Conservation (phyloP, 1,140 invertebrate genomes). For the Drosophila sp. region DNA sequence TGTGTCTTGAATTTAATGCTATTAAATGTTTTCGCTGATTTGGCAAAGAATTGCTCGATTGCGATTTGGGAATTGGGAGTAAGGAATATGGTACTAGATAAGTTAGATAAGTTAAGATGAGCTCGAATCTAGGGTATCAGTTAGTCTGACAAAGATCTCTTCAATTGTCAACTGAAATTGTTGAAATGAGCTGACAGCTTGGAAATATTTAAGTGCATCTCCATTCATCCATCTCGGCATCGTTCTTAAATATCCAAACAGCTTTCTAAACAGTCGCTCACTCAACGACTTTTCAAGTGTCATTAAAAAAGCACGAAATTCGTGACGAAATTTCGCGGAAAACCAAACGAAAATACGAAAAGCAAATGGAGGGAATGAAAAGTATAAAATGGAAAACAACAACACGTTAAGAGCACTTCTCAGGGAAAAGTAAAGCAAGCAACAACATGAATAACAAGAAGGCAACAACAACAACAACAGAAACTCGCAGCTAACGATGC, state of each 20-base stretch:
- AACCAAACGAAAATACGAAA: slow-evolving; percentile 1
- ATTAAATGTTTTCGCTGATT: slow-evolving; percentile 66
- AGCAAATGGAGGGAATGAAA: not conserved
- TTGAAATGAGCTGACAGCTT: not conserved
- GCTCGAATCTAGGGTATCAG: too few relatives aligned
- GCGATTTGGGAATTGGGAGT: not conserved
- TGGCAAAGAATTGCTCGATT: slow-evolving; percentile 28
- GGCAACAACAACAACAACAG: slow-evolving; percentile 18
- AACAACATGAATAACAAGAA: slow-evolving; percentile 23
- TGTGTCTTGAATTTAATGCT: slow-evolving; percentile 46
- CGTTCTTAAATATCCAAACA: slow-evolving; percentile 6
- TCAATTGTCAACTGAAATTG: slow-evolving; percentile 1
- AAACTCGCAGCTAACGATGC: slow-evolving; percentile 46
- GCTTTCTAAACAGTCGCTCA: slow-evolving; percentile 15
- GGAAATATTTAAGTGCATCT: not conserved
- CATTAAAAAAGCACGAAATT: slow-evolving; percentile 49
- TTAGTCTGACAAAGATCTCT: not conserved
- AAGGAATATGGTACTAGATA: not conserved
- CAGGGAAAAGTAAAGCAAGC: too few relatives aligned
- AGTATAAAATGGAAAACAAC: not conserved
- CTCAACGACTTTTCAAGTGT: slow-evolving; percentile 34
- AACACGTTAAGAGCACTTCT: slow-evolving; percentile 22
- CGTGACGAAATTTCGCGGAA: slow-evolving; percentile 46
- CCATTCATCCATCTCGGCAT: too few relatives aligned
- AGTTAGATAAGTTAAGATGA: too few relatives aligned